Percentiles rank a stretch among this genome's conserved stretches.
Conservation (phyloP, 2,888 invertebrate genomes). For the Megalurothrips usitatus region DNA sequence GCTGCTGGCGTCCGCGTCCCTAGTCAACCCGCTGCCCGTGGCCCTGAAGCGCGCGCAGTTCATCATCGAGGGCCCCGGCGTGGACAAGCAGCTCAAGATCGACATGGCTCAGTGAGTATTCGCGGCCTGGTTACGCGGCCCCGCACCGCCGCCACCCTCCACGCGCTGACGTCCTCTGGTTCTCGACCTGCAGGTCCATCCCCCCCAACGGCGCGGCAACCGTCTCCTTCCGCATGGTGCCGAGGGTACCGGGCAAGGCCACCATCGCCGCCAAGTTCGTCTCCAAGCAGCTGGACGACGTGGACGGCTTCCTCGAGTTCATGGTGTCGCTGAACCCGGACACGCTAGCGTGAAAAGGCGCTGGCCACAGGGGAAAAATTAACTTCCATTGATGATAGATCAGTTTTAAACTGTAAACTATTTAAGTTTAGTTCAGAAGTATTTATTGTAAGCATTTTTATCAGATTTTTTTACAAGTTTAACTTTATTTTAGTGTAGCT, state of each 20-base stretch:
- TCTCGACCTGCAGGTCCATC: conserved; percentile 48
- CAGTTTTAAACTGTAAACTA: too few species aligned
- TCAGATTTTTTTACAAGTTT: too few species aligned
- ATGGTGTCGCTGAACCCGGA: conserved; percentile 50
- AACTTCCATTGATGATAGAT: too few species aligned
- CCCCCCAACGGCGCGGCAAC: conserved; percentile 64
- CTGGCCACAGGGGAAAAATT: too few species aligned
- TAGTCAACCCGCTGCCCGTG: conserved; percentile 79
- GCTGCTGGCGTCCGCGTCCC: conserved; percentile 57
- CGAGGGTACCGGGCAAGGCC: conserved; percentile 71
- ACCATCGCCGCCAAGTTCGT: conserved; percentile 83
- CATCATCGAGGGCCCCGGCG: conserved; percentile 74
- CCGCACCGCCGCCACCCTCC: not conserved
- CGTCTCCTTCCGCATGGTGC: conserved; percentile 70
- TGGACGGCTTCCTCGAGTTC: conserved; percentile 80
- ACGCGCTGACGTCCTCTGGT: not conserved
- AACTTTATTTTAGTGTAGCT: too few species aligned
- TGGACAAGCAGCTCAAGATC: conserved; percentile 68
- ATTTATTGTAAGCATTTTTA: too few species aligned
- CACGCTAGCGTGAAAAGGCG: not conserved
- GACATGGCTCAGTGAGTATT: conserved; percentile 55
- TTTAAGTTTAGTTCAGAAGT: too few species aligned
- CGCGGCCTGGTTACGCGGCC: not conserved
- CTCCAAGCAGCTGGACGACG: conserved; percentile 82
- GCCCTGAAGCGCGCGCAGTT: conserved; percentile 72